Conservation (phyloP, 2,797 vertebrate genomes). For the Peromyscus melanophrys region DNA sequence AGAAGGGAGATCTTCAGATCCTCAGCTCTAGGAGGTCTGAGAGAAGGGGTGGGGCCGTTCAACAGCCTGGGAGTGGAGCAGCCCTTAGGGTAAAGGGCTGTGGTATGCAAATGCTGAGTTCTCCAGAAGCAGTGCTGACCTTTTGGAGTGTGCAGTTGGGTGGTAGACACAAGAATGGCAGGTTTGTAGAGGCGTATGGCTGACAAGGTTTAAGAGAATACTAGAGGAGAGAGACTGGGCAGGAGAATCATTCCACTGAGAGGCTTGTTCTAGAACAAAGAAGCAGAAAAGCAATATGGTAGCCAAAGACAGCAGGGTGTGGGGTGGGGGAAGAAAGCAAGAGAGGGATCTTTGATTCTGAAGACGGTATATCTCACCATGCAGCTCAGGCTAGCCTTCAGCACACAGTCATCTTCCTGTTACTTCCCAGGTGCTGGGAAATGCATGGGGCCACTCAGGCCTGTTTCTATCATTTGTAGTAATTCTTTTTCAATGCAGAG, state of each 20-base stretch:
- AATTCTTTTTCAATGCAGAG: neutral
- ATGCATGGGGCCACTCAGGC: neutral
- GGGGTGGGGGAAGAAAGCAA: neutral
- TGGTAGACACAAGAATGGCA: neutral
- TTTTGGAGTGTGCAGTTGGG: neutral
- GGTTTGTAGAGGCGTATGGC: neutral
- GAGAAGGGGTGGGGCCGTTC: neutral
- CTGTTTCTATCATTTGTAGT: neutral
- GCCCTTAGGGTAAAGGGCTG: neutral
- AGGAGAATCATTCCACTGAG: neutral
- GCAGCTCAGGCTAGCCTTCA: neutral
- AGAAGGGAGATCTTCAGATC: neutral
- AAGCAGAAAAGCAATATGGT: neutral
- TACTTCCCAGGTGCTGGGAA: neutral
- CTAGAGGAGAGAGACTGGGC: neutral
- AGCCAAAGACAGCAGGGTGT: neutral
- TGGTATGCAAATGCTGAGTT: neutral
- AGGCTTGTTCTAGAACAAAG: neutral
- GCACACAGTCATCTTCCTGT: neutral
- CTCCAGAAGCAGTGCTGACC: neutral
- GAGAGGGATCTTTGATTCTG: neutral
- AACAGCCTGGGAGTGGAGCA: neutral
- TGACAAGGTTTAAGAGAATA: neutral
- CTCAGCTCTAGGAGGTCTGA: neutral
- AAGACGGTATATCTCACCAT: neutral